phyloP scores from a whole-genome alignment of 2,797 vertebrate genomes.

The Monodelphis domestica region DNA sequence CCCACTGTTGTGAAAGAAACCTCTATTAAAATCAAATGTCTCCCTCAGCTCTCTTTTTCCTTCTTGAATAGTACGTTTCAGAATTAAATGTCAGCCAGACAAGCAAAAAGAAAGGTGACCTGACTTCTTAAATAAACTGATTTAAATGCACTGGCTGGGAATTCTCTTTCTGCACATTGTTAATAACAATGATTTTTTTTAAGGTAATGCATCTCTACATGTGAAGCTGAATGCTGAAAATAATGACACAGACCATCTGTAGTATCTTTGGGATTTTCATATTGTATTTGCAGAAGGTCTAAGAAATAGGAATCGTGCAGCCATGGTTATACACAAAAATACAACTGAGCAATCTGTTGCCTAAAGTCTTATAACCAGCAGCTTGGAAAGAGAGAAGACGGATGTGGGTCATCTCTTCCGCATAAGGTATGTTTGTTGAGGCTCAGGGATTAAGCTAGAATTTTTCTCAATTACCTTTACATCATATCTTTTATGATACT shows the following conservation, averaged over 20 bases:
- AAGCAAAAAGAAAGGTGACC: not conserved
- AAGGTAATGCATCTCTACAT: not conserved
- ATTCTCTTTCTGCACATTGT: slow-evolving; percentile 14
- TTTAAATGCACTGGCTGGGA: not conserved
- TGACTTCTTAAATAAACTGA: not conserved
- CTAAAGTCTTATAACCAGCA: not conserved
- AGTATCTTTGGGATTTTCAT: slow-evolving; percentile 1
- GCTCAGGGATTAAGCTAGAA: not conserved
- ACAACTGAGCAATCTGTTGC: not conserved
- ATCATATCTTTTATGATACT: not conserved
- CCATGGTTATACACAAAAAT: not conserved
- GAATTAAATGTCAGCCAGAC: slow-evolving; percentile 11
- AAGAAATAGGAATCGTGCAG: not conserved
- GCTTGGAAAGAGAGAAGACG: not conserved
- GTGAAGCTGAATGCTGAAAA: not conserved
- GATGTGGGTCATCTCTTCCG: not conserved
- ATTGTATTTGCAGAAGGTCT: slow-evolving; percentile 22
- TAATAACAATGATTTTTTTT: slow-evolving; percentile 20
- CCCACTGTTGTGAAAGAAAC: not conserved
- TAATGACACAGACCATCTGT: not conserved
- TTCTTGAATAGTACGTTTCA: not conserved
- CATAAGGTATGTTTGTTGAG: not conserved
- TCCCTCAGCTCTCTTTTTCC: slow-evolving; percentile 7
- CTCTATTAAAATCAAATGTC: not conserved
- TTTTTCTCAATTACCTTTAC: not conserved